A percentile compares a stretch with the other conserved stretches of the same genome.
Evolutionary conservation across 2,113 vertebrate species (phyloP).

Genomic region (Paramormyrops kingsleyae): DNA sequence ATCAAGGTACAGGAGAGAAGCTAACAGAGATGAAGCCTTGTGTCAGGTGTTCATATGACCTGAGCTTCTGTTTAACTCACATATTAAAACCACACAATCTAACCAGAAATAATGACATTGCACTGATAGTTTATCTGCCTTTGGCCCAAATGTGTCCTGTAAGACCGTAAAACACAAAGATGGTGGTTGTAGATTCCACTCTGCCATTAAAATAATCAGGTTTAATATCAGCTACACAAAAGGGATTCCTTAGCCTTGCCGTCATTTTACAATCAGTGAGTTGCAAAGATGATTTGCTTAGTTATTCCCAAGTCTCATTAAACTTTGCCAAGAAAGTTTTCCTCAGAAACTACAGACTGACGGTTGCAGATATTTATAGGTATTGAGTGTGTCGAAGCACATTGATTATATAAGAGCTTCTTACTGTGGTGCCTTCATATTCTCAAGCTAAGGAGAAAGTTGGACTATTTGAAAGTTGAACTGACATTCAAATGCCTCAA

Average conservation of each 20-base stretch:
- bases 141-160: neutral
- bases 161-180: neutral
- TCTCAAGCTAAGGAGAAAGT: neutral
- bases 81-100: neutral
- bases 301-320: neutral
- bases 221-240: neutral
- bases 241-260: neutral
- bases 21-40: neutral
- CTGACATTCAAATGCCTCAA: too few species aligned
- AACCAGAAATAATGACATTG: neutral
- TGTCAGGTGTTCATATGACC: neutral
- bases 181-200: neutral
- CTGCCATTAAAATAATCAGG: neutral
- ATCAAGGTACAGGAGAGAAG: neutral
- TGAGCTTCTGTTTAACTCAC: neutral
- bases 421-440: neutral
- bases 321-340: neutral
- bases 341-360: neutral
- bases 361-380: neutral
- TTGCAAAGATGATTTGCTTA: neutral
- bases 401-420: neutral
- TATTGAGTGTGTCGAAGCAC: neutral
- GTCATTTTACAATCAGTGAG: neutral
- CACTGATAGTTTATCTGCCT: neutral
- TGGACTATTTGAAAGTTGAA: too few species aligned